Evolutionary conservation across 2,797 vertebrate genomes (phyloP).

Genomic region (Anas flavirostris): DNA sequence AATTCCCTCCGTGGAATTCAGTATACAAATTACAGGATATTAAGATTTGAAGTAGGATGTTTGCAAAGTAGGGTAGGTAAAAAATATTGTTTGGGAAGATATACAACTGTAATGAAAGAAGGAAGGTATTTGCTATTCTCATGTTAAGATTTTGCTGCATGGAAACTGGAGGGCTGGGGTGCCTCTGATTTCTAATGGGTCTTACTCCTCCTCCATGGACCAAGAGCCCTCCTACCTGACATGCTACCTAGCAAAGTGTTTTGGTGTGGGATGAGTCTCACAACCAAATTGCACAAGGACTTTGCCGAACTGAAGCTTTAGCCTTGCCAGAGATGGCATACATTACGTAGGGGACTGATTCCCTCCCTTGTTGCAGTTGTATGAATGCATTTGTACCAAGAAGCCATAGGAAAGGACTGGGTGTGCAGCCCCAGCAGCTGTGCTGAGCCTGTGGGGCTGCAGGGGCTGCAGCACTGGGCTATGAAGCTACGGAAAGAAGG

Average conservation of each 20-base stretch:
- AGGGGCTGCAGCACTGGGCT: neutral
- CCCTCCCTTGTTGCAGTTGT: accelerated
- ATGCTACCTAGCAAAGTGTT: neutral
- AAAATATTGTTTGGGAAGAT: neutral
- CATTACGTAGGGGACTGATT: neutral
- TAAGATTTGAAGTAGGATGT: neutral
- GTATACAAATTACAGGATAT: neutral
- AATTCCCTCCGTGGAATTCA: slow-evolving; percentile 18
- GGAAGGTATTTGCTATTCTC: neutral
- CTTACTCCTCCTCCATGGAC: neutral
- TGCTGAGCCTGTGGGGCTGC: neutral
- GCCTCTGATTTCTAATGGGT: neutral
- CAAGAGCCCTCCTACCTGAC: accelerated
- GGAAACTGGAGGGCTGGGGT: accelerated
- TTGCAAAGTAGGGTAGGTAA: neutral
- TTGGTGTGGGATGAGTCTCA: neutral
- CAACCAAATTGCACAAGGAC: neutral
- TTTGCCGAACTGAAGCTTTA: neutral
- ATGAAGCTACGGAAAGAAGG: neutral
- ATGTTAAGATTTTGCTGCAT: neutral
- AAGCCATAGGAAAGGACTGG: neutral
- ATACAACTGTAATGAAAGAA: neutral
- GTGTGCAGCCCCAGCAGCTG: neutral
- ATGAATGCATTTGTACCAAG: neutral
- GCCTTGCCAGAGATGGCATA: slow-evolving; percentile 10